A percentile compares a stretch with the other conserved stretches of the same genome.
Evolutionary conservation across 2,888 invertebrate genomes (phyloP).

Genomic region (Agriotes lineatus): DNA sequence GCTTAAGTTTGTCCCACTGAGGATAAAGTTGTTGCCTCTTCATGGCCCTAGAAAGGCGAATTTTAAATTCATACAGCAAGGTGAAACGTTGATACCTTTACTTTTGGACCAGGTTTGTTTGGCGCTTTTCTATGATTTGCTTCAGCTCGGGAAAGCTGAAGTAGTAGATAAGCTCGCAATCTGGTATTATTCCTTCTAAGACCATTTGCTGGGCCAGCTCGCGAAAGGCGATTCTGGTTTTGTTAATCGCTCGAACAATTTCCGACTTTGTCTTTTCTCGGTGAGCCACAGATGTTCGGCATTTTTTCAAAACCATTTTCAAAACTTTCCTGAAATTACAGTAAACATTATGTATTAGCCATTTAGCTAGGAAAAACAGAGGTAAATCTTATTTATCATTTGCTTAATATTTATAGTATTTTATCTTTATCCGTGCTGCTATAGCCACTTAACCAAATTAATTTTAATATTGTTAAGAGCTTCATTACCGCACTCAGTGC

Average conservation of each 20-base stretch:
- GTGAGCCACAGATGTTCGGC: conserved; percentile 72
- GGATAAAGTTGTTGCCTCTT: conserved; percentile 74
- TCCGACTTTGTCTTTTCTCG: conserved; percentile 79
- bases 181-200: conserved; percentile 74
- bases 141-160: conserved; percentile 78
- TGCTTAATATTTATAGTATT: too few species aligned
- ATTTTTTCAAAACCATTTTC: conserved; percentile 73
- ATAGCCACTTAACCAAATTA: too few species aligned
- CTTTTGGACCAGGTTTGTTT: conserved; percentile 73
- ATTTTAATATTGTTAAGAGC: too few species aligned
- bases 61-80: too few species aligned
- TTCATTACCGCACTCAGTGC: too few species aligned
- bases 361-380: too few species aligned
- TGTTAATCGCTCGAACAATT: conserved; percentile 69
- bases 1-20: conserved; percentile 73
- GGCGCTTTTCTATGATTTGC: conserved; percentile 67
- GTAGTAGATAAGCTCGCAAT: conserved; percentile 75
- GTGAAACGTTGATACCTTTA: too few species aligned
- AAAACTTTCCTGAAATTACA: conserved; percentile 70
- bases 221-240: conserved; percentile 72
- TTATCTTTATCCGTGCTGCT: too few species aligned
- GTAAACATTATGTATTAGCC: too few species aligned
- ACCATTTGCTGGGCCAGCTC: conserved; percentile 72
- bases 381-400: too few species aligned
- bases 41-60: conserved; percentile 74